A percentile compares a stretch with the other conserved stretches of the same genome.
Evolutionary conservation across 2,797 vertebrate genomes (phyloP).

Genomic region (Molothrus aeneus): DNA sequence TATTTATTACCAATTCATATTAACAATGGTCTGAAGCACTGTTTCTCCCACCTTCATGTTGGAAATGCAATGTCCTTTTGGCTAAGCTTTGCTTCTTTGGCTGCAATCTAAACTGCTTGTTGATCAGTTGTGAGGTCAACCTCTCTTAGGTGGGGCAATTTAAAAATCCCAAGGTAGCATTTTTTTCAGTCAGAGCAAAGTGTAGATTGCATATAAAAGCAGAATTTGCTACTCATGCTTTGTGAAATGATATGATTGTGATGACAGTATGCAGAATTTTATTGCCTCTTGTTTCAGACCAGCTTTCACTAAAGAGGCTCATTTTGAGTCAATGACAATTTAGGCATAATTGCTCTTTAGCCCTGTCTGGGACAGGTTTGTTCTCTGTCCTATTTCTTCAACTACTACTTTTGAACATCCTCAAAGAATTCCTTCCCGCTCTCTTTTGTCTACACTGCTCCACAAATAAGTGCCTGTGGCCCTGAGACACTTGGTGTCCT

Average conservation of each 20-base stretch:
- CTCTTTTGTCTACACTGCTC: neutral
- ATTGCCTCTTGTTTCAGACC: neutral
- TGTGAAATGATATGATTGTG: neutral
- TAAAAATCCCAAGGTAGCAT: neutral
- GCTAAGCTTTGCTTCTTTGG: neutral
- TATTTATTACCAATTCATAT: neutral
- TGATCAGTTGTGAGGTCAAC: neutral
- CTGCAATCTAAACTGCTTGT: neutral
- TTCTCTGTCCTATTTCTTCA: neutral
- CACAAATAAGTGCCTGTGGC: neutral
- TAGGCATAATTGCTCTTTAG: neutral
- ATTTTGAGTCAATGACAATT: neutral
- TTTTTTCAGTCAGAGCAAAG: neutral
- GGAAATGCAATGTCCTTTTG: neutral
- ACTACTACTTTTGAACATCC: neutral
- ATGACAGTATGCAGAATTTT: neutral
- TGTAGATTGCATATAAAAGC: neutral
- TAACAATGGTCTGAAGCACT: neutral
- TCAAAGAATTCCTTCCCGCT: neutral
- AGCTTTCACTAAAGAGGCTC: neutral
- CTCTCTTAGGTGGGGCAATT: neutral
- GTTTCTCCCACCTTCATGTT: fast-evolving
- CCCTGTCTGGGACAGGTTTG: neutral
- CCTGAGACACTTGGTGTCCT: neutral
- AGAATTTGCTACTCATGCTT: neutral